Conservation (phyloP, 2,888 invertebrate genomes). For the Pristionchus arcanus region DNA sequence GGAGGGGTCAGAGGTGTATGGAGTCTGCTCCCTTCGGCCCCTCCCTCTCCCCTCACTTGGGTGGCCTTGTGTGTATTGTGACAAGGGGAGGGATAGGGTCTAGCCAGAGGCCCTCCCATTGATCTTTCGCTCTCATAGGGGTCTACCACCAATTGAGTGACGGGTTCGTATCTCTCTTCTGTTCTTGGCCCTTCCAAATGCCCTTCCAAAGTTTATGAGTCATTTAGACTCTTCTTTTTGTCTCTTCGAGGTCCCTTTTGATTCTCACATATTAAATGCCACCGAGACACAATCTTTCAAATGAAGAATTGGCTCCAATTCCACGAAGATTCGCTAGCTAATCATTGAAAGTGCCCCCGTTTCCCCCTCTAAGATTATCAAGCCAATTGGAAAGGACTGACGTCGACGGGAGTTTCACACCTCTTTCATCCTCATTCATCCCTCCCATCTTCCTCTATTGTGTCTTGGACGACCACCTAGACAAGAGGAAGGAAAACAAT, state of each 20-base stretch:
- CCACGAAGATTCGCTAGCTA: not conserved
- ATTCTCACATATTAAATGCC: not conserved
- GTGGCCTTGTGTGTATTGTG: not conserved
- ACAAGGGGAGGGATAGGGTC: not conserved
- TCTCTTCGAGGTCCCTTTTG: not conserved
- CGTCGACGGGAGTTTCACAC: not conserved
- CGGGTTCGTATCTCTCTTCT: not conserved
- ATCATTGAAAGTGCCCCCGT: not conserved
- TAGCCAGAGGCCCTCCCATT: constrained; percentile 13
- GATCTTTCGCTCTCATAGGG: not conserved
- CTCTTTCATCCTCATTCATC: not conserved
- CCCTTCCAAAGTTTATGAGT: not conserved
- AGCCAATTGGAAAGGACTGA: not conserved
- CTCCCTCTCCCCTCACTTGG: not conserved
- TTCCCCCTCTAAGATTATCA: not conserved
- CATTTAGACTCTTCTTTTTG: not conserved
- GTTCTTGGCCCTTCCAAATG: no score
- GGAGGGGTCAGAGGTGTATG: constrained; percentile 11
- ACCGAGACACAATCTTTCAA: not conserved
- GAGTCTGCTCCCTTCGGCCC: not conserved
- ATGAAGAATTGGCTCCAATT: not conserved
- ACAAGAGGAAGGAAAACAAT: not conserved
- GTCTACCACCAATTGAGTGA: constrained; percentile 6
- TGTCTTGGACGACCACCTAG: not conserved
- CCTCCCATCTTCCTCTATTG: not conserved